phyloP scores from a whole-genome alignment of 2,797 vertebrate genomes.

The Austrolebias charrua region DNA sequence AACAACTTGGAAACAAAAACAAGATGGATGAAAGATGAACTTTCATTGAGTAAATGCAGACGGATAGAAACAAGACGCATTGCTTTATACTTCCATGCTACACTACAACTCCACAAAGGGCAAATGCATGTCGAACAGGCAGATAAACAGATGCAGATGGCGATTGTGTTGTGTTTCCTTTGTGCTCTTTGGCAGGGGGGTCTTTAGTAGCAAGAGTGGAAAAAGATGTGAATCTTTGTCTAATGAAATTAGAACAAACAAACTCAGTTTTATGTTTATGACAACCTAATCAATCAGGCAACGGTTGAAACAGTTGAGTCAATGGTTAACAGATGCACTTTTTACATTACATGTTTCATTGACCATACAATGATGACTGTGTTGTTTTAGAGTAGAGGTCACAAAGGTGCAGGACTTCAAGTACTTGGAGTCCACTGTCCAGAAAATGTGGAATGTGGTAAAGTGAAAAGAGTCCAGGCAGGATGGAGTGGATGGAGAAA shows the following conservation, averaged over 20 bases:
- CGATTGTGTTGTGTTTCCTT: conserved; percentile 15
- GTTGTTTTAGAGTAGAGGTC: too few relatives aligned
- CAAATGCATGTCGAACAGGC: not conserved
- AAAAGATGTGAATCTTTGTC: not conserved
- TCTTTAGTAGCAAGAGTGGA: not conserved
- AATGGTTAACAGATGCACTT: too few relatives aligned
- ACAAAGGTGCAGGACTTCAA: too few relatives aligned
- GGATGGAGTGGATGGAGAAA: too few relatives aligned
- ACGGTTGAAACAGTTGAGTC: not conserved
- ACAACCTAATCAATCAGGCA: too few relatives aligned
- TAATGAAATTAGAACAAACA: conserved; percentile 7
- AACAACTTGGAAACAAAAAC: not conserved
- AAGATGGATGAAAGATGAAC: not conserved
- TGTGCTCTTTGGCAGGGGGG: not conserved
- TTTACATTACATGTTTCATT: too few relatives aligned
- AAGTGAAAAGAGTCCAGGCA: too few relatives aligned
- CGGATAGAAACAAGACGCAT: conserved; percentile 8
- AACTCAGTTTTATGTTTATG: not conserved
- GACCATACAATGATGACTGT: too few relatives aligned
- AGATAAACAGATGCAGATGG: conserved; percentile 24
- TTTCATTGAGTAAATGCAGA: not conserved
- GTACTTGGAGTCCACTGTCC: too few relatives aligned
- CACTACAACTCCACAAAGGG: not conserved
- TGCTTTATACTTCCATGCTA: not conserved
- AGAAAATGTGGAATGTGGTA: too few relatives aligned